Evolutionary conservation across 2,888 invertebrate genomes (phyloP), one percentile per base, ranked within the genome.

Genomic region (Drosophila subquinaria): DNA sequence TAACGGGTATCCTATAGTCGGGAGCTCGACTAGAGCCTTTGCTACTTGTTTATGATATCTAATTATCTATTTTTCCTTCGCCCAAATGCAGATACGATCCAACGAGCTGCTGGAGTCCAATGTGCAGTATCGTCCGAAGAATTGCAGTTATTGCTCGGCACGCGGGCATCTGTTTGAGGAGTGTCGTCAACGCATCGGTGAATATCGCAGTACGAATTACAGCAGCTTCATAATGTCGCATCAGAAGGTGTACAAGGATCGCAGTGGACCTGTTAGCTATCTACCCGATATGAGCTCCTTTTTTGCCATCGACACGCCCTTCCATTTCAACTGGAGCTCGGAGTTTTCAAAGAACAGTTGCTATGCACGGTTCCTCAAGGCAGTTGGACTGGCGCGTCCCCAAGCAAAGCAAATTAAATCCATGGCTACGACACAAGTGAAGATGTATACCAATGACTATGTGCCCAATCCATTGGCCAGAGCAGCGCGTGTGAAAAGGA

Each of bases 81-180:
- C 13, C 4, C 3, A n/a, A 51, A 8, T 30, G 52, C 92, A 95
- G 95, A 93, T 93, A 43, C 93, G 93, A 66, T 90, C 92, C 67
- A 93, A 94, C 80, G 84, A 89, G 17, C 88, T 92, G 0, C 89
- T 92, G 2, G 86, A 89, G n/a, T 82, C 65, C 52, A 72, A 77
- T 3, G 79, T 92, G 5, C 77, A 81, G 57, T 90, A 91, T 51
- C 91, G 76, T 17, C 92, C 92, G 52, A 92, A 93, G 81, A 93
- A 91, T 83, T 95, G 95, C 91, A 94, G 95, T 77, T 94, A 94
- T 30, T 95, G 95, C 84, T 93, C 94, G 2, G 92, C 92, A 0
- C 93, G 93, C 11, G 95, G 95, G 0, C 95, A 95, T 85, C 82
- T 90, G 30, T 86, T 92, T 1, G 93, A 93, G 60, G 82, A 87